phyloP scores from a whole-genome alignment of 2,113 vertebrate genomes.

The Formicarius rufipectus region DNA sequence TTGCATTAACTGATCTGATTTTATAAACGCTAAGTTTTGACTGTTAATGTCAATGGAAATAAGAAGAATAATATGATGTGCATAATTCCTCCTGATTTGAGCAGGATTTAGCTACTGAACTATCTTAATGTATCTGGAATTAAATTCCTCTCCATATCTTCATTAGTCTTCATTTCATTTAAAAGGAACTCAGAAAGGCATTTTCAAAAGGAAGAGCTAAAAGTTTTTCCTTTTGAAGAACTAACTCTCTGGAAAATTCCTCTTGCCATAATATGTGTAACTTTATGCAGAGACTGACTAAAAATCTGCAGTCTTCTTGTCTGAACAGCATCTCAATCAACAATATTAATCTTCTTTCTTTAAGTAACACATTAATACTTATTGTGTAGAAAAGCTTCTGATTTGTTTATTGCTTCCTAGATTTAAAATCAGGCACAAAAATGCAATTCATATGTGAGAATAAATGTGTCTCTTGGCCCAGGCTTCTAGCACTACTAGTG shows the following conservation, averaged over 20 bases:
- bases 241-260: neutral
- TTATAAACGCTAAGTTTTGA: neutral
- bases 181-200: neutral
- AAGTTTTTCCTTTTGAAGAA: neutral
- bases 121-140: neutral
- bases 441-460: neutral
- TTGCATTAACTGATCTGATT: neutral
- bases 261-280: neutral
- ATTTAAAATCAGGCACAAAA: neutral
- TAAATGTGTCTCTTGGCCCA: neutral
- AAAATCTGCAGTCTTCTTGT: neutral
- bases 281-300: neutral
- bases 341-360: neutral
- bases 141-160: neutral
- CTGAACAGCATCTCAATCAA: neutral
- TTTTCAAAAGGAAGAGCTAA: neutral
- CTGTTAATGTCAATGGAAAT: neutral
- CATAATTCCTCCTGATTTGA: neutral
- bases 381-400: neutral
- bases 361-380: neutral
- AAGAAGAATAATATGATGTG: neutral
- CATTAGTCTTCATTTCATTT: neutral
- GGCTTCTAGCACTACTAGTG: neutral
- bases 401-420: neutral
- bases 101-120: neutral